Evolutionary conservation across 1,140 invertebrate species (phyloP), one percentile per base, ranked within the genome.

Genomic region (Oscheius sp.): DNA sequence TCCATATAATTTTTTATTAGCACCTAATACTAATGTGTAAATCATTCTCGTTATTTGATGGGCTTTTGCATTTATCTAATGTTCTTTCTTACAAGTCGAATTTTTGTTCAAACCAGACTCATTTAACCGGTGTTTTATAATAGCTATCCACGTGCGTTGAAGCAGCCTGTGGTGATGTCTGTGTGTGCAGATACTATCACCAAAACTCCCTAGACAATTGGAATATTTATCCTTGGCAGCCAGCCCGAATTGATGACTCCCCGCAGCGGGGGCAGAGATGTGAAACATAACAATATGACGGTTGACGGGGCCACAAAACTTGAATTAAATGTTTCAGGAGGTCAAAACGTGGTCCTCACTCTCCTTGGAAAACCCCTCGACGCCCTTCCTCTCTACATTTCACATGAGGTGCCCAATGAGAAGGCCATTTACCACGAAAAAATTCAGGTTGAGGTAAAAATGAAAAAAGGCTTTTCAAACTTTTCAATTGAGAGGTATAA

Each of bases 341-440:
- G 86, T 59, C 81, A 85, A 26, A 87, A 86, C 82, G 87, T 88
- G 3, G 85, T 85, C 7, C 75, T 88, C 36, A 88, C 87, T 4
- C 80, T 88, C 52, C 76, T 87, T 58, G 85, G 87, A 10, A 82
- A 82, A 70, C 85, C 85, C 26, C 73, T 73, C 31, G 82, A 79
- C n/a, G 55, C 55, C 23, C 42, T 49, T 28, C 62, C 28, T 58
- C 49, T 69, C 26, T 70, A 31, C 80, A 68, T 63, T 42, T 29
- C 64, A 32, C 38, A 46, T 61, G 46, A 49, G 31, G 28, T 62
- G 34, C 64, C 38, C 52, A 58, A 38, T 20, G 64, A 73, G 61
- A n/a, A n/a, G n/a, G n/a, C n/a, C n/a, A n/a, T n/a, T n/a, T n/a
- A n/a, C n/a, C n/a, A n/a, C n/a, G n/a, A n/a, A n/a, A n/a, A n/a